Base-by-base conservation (phyloP, 2,797 vertebrate species). In the Ataeniobius toweri region DNA sequence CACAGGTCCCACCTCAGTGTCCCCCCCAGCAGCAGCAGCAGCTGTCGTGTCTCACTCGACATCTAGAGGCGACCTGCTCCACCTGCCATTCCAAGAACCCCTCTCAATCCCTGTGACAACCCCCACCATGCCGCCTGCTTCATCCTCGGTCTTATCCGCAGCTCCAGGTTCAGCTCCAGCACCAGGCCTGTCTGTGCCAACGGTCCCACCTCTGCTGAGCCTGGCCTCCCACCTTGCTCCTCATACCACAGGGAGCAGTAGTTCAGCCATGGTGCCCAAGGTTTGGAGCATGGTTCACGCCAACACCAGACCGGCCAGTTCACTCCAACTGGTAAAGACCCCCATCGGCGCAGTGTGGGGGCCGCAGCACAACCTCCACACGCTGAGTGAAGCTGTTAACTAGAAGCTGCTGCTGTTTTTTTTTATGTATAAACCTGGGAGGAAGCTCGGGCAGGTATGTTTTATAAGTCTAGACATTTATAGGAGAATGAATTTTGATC, bases 361-460 rank as follows among this genome's bases (percentile, higher is more conserved):
- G 44, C 84, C 91, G 0, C 93, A 94, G 81, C 94, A 93, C 80
- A 81, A 85, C 39, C 88, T 93, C 85, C 94, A 92, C 65, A 80
- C 93, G 10, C 91, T 95, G 75, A 94, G 92, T n/a, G 94, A 95
- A 86, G 84, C 93, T 14, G 95, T 95, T 28, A 95, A 95, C 82
- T 96, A 92, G 81, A 14, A 82, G 51, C 78, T 31, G 82, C 14
- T 78, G 26, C 58, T n/a, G 48, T 14, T 67, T 74, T 28, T 59
- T n/a, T 39, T 65, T 69, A 69, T 46, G 10, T 10, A 44, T n/a
- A 44, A 26, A 48, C 65, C 6, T 48, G 36, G 13, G 26, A 65
- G 75, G 65, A 36, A 50, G 41, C 74, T 68, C 31, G 44, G 31
- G 44, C 74, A 80, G 51, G 81, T 74, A 74, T 69, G 67, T 74